These are phyloP conservation scores for Micronycteris hirsuta DNA, from an alignment of 2,113 vertebrate genomes.

Conservation along the genomic window DNA sequence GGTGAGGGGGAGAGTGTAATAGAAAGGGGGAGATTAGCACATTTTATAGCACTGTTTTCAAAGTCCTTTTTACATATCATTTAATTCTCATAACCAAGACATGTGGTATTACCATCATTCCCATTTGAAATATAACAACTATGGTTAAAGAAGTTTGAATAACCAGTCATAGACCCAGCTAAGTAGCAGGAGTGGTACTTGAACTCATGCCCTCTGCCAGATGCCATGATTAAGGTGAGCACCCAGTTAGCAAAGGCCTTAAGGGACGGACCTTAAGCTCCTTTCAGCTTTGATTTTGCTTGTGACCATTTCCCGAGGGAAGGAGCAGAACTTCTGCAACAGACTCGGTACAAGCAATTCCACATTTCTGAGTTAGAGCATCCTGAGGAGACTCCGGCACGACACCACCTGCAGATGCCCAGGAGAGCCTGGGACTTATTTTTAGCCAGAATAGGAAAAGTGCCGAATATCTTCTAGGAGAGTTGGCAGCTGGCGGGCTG, in stretches of 20 bases:
- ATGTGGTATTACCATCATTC: not conserved
- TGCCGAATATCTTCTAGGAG: conserved; percentile 53
- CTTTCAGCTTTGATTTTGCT: not conserved
- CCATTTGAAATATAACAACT: not conserved
- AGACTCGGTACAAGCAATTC: not conserved
- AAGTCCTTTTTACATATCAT: not conserved
- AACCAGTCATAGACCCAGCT: not conserved
- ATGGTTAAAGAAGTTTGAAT: not conserved
- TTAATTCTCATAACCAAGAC: conserved; percentile 20
- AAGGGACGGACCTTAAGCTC: not conserved
- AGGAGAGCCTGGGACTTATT: conserved; percentile 65
- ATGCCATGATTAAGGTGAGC: not conserved
- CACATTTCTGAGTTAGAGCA: not conserved
- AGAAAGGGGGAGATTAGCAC: not conserved
- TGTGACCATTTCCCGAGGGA: not conserved
- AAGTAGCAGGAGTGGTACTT: not conserved
- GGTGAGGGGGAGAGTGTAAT: not conserved
- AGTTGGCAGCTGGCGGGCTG: conserved; percentile 65
- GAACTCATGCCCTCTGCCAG: not conserved
- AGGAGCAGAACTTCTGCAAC: not conserved
- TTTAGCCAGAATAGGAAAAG: conserved; percentile 68
- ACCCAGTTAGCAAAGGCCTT: not conserved
- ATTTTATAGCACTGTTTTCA: not conserved
- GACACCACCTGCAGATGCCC: conserved; percentile 59
- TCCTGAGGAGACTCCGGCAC: not conserved